A percentile compares a stretch with the other conserved stretches of the same genome.
phyloP scores from a whole-genome alignment of 2,888 invertebrate species.

The Drosophila recens region DNA sequence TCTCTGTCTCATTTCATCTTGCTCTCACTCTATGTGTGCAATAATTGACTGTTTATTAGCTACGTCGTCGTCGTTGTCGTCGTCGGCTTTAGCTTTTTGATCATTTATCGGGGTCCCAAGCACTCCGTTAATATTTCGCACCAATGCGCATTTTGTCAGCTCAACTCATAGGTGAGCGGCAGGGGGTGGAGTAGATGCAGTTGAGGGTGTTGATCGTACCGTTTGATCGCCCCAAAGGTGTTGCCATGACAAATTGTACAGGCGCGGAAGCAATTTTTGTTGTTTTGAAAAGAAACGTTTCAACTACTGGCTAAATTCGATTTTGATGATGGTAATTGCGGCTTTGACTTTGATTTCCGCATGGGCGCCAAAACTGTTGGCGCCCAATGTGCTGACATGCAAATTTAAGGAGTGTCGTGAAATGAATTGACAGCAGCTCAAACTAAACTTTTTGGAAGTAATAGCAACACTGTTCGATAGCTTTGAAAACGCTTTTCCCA shows the following conservation, averaged over 20 bases:
- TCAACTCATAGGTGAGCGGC: not conserved
- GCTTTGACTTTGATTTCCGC: slow-evolving; percentile 80
- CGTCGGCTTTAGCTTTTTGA: slow-evolving; percentile 73
- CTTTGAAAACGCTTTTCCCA: not conserved
- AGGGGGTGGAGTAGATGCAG: not conserved
- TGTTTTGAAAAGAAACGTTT: slow-evolving; percentile 47
- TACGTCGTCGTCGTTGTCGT: slow-evolving; percentile 49
- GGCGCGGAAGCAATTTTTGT: slow-evolving; percentile 72
- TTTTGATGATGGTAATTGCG: slow-evolving; percentile 57
- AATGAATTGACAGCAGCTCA: not conserved
- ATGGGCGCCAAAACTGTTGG: slow-evolving; percentile 61
- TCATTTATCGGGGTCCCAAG: slow-evolving; percentile 63
- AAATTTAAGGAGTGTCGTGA: slow-evolving; percentile 42
- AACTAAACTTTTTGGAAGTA: not conserved
- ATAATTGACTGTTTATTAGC: slow-evolving; percentile 79
- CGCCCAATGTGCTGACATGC: slow-evolving; percentile 61
- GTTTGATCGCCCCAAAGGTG: slow-evolving; percentile 65
- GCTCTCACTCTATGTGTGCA: slow-evolving; percentile 30
- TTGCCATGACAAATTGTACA: slow-evolving; percentile 77
- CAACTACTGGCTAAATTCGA: slow-evolving; percentile 50
- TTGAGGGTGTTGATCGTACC: slow-evolving; percentile 43
- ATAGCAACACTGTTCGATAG: not conserved
- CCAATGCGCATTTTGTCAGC: slow-evolving; percentile 57
- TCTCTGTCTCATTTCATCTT: slow-evolving; percentile 5
- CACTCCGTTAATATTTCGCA: slow-evolving; percentile 65